Conservation (phyloP, 2,797 vertebrate species). For the Hybognathus amarus region DNA sequence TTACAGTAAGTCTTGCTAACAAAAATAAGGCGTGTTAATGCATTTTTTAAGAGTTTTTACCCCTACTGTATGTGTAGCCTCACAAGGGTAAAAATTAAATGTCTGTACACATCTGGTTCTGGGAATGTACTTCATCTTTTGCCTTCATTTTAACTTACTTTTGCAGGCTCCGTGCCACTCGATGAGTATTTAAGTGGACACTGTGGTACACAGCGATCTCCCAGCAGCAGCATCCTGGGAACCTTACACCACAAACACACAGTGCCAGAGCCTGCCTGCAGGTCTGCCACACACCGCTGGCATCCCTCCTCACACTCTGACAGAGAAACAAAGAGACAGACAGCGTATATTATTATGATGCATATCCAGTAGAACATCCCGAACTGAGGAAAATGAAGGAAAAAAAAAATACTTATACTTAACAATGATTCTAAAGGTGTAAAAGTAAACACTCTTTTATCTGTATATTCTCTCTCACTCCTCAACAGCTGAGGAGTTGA, state of each 20-base stretch:
- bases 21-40: too few relatives aligned
- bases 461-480: constrained; percentile 24
- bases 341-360: constrained; percentile 1
- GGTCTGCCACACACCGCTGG: constrained; percentile 83
- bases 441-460: constrained; percentile 43
- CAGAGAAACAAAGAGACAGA: constrained; percentile 8
- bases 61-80: background rate
- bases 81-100: background rate
- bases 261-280: constrained; percentile 75
- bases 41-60: too few relatives aligned
- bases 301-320: constrained; percentile 88
- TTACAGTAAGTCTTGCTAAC: background rate
- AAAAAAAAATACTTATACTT: background rate
- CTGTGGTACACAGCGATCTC: constrained; percentile 80
- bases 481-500: constrained; percentile 43
- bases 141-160: constrained; percentile 70
- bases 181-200: constrained; percentile 81
- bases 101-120: background rate
- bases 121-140: background rate
- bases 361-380: background rate
- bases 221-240: constrained; percentile 76
- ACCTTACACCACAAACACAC: constrained; percentile 85
- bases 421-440: constrained; percentile 18
- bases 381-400: background rate
- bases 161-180: constrained; percentile 78